Conservation (phyloP, 2,888 invertebrate genomes). For the Odontocolon sp. region DNA sequence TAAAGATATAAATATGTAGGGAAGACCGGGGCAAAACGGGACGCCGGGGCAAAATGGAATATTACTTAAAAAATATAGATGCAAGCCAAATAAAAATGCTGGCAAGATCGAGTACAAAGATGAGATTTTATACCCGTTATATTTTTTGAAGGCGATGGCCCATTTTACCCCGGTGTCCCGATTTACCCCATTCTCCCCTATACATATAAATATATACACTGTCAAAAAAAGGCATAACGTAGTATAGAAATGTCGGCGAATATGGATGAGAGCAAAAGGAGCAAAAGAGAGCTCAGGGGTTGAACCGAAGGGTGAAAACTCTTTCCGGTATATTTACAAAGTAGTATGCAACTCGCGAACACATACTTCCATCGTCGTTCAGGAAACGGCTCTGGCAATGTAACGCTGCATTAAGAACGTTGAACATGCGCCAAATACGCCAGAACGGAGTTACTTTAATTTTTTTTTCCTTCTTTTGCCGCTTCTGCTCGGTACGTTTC, state of each 20-base stretch:
- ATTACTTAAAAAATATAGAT: too few species aligned
- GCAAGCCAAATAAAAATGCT: too few species aligned
- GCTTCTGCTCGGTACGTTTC: conserved; percentile 12
- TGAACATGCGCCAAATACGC: conserved; percentile 72
- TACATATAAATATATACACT: neutral
- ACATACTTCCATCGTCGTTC: conserved; percentile 47
- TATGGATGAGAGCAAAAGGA: conserved; percentile 31
- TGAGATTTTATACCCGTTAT: too few species aligned
- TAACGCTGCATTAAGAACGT: conserved; percentile 64
- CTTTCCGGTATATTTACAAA: conserved; percentile 54
- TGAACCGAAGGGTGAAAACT: conserved; percentile 51
- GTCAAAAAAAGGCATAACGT: neutral
- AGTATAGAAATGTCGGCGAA: neutral
- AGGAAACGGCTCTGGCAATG: conserved; percentile 41
- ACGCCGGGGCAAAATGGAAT: too few species aligned
- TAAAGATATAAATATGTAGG: conserved; percentile 29
- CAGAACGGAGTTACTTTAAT: conserved; percentile 63
- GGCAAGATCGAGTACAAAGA: too few species aligned
- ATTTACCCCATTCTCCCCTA: neutral
- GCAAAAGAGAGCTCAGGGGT: conserved; percentile 29
- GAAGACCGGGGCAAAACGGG: too few species aligned
- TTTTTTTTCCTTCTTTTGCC: conserved; percentile 42
- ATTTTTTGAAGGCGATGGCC: too few species aligned
- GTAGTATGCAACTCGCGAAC: conserved; percentile 36
- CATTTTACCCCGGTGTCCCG: too few species aligned